A percentile compares a stretch with the other conserved stretches of the same genome.
phyloP scores from a whole-genome alignment of 2,797 vertebrate genomes.

The Toxotes lorentzi region DNA sequence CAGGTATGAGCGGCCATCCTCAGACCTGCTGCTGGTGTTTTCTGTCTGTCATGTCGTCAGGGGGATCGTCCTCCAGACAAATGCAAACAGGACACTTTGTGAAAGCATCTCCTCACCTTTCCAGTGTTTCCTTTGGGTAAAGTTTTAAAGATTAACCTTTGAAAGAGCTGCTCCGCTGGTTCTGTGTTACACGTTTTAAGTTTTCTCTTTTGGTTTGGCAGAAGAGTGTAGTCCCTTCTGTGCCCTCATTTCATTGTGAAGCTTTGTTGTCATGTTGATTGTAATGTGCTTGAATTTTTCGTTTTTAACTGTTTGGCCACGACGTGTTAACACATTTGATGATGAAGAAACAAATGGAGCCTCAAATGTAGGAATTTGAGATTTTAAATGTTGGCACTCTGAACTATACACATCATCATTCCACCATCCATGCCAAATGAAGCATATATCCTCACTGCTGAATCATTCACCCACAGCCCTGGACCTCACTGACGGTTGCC shows the following conservation, averaged over 20 bases:
- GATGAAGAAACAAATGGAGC: no score
- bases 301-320: no score
- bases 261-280: no score
- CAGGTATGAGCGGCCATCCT: neutral
- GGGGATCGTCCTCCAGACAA: conserved; percentile 9
- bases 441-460: neutral
- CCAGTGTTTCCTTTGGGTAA: neutral
- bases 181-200: no score
- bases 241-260: neutral
- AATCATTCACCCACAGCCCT: neutral
- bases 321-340: no score
- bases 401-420: no score
- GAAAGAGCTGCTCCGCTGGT: neutral
- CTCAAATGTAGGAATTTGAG: no score
- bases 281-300: no score
- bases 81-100: conserved; percentile 14
- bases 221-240: no score
- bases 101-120: conserved; percentile 11
- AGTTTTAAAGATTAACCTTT: neutral
- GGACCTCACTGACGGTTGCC: neutral
- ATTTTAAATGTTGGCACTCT: no score
- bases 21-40: conserved; percentile 33
- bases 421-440: neutral
- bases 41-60: conserved; percentile 4
- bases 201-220: no score